Percentiles rank a stretch among this genome's conserved stretches.
These are phyloP conservation scores for Darevskia nairensis DNA, from an alignment of 2,797 vertebrate species.

Conservation along the genomic window DNA sequence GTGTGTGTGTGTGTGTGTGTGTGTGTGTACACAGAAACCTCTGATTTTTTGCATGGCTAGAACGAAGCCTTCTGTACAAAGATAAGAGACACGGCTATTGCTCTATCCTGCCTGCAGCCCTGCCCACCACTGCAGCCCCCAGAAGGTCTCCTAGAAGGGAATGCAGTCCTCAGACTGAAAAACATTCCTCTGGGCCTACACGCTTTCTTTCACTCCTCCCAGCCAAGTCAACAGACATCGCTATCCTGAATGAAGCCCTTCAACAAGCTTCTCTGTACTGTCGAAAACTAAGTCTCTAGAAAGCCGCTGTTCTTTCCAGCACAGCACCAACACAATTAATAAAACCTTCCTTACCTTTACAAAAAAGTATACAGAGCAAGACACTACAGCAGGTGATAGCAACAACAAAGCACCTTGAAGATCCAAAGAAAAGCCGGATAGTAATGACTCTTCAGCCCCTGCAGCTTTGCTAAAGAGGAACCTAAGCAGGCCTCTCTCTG, in stretches of 20 bases:
- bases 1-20: no score
- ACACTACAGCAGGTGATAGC: not conserved
- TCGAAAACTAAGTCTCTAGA: not conserved
- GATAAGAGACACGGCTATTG: not conserved
- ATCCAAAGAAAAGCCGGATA: constrained; percentile 15
- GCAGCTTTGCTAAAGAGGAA: constrained; percentile 17
- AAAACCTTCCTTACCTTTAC: not conserved
- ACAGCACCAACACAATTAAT: not conserved
- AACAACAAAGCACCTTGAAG: constrained; percentile 8
- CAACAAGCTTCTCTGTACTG: not conserved
- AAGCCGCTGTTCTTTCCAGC: not conserved
- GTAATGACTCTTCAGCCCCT: accelerated
- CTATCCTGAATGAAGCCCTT: not conserved
- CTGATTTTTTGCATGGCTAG: no score
- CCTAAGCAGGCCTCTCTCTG: constrained; percentile 33
- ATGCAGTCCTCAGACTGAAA: no score
- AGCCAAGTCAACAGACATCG: not conserved
- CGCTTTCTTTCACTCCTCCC: not conserved
- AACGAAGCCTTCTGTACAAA: not conserved
- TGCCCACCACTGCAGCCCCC: no score
- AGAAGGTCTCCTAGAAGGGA: no score
- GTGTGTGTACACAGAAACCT: no score
- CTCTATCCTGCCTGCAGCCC: not conserved
- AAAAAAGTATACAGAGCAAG: not conserved
- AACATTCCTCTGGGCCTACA: no score